Base-by-base conservation (phyloP, 2,797 vertebrate genomes). In the Scleropages formosus region DNA sequence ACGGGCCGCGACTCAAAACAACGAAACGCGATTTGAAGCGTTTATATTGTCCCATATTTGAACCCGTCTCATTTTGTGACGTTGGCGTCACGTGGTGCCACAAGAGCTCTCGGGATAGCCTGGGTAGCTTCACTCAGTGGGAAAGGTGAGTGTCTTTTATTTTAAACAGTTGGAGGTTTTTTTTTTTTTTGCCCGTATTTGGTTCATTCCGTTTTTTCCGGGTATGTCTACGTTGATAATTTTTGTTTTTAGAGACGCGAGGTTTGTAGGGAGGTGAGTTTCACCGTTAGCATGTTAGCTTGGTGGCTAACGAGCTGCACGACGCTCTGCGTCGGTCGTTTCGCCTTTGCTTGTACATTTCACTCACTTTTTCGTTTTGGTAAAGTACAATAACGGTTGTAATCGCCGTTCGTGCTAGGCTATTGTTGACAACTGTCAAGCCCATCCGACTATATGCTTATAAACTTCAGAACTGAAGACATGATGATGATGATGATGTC, bases 1-100 rank as follows among this genome's bases (percentile, higher is more conserved):
- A 39, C 31, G 39, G 6, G 31, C 39, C 39, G 39, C 39, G 6
- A 2, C 2, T 39, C 39, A 39, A 39, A 39, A 39, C 63, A 20
- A 63, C 22, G 61, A 44, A 47, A 10, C 47, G 67, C 67, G 46
- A 70, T 70, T 70, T 13, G 12, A 24, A 70, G 70, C 20, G 12
- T 16, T 8, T 0, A 12, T 22, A 22, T 26, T 49, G n/a, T 47
- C 46, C 6, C 18, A 66, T 12, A 4, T 1, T 24, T 24, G 60
- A 22, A 7, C 26, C 53, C 53, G 67, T 70, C 47, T n/a, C 39
- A 31, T 6, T 39, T 6, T 39, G 31, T 6, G 31, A 6, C 31
- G 31, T 6, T 2, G 2, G 2, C 39, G 31, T 39, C 2, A 39
- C 31, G 31, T 6, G 31, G 39, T 31, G 6, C 31, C 31, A 2